Base-by-base conservation (phyloP, 2,888 invertebrate genomes). In the Iselma pallidipennis region DNA sequence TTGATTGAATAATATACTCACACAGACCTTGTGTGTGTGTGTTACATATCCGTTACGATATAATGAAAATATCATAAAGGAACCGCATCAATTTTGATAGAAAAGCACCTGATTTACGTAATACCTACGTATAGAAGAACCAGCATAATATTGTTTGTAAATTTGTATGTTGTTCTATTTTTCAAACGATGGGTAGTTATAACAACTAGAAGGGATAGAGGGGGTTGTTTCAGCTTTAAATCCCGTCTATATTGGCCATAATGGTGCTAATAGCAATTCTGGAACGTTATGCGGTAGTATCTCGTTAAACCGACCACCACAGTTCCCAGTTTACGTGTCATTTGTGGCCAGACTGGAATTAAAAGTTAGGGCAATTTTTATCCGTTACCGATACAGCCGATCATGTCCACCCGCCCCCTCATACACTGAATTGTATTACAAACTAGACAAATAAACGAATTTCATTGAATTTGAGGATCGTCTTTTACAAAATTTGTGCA, bases 281-380 rank as follows among this genome's bases (percentile, higher is more conserved):
- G 74, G 71, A 76, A 77, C 78, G 78, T 79, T 79, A 79, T 79
- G 78, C 74, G 80, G 78, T 77, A 76, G 76, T 80, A 78, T 79
- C 79, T 78, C 79, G 80, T 80, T 80, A 78, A 79, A 79, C 78
- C 79, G 77, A 76, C 78, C 74, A 77, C 79, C 78, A 69, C 77
- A 76, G 70, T 68, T 71, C 67, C 71, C 77, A 75, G 77, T 79
- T 79, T 79, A 78, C 80, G 80, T 80, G 80, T 78, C 80, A 76
- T 80, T 80, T 79, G 80, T 72, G 80, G 78, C 78, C 73, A 71
- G 74, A 72, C 69, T 70, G 78, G 80, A 80, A 80, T 80, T 80
- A 80, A 80, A 80, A 80, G 76, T 80, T 79, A 76, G 78, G 75
- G 75, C 71, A 73, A 74, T 76, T 77, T 42, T 78, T 76, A 78